Evolutionary conservation across 2,797 vertebrate species (phyloP).

Genomic region (Pseudochirops corinnae): DNA sequence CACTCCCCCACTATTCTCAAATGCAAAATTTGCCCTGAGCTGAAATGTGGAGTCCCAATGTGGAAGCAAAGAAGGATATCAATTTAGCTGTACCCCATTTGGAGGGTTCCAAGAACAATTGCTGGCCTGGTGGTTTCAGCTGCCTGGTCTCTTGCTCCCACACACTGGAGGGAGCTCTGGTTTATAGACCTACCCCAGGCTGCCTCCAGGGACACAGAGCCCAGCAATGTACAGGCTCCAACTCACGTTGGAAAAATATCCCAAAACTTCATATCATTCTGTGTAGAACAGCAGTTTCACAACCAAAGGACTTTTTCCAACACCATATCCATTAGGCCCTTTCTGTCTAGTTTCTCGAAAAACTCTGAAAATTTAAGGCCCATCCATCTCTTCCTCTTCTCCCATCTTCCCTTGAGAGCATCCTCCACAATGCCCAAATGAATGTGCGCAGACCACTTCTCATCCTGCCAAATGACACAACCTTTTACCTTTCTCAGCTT

Average conservation of each 20-base stretch:
- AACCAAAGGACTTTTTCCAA: slow-evolving; percentile 53
- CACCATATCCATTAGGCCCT: slow-evolving; percentile 23
- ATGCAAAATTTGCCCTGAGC: slow-evolving; percentile 25
- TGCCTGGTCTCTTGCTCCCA: slow-evolving; percentile 31
- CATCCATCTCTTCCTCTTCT: background rate
- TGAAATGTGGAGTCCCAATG: background rate
- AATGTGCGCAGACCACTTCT: background rate
- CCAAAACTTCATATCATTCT: slow-evolving; percentile 41
- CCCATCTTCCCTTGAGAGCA: background rate
- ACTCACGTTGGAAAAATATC: slow-evolving; percentile 41
- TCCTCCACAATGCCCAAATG: background rate
- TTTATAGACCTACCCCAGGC: slow-evolving; percentile 1
- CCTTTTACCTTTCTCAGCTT: background rate
- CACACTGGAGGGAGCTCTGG: background rate
- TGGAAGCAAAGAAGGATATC: slow-evolving; percentile 37
- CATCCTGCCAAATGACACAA: background rate
- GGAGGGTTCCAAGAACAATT: slow-evolving; percentile 60
- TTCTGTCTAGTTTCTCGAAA: slow-evolving; percentile 53
- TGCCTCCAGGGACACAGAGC: slow-evolving; percentile 29
- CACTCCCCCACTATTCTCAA: background rate
- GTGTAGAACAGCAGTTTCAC: slow-evolving; percentile 48
- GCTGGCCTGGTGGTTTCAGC: background rate
- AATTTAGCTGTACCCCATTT: slow-evolving; percentile 53
- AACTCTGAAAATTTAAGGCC: slow-evolving; percentile 22
- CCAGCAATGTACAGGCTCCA: slow-evolving; percentile 39